A percentile compares a stretch with the other conserved stretches of the same genome.
These are phyloP conservation scores for Scatophagus argus DNA, from an alignment of 2,113 vertebrate species.

Conservation along the genomic window DNA sequence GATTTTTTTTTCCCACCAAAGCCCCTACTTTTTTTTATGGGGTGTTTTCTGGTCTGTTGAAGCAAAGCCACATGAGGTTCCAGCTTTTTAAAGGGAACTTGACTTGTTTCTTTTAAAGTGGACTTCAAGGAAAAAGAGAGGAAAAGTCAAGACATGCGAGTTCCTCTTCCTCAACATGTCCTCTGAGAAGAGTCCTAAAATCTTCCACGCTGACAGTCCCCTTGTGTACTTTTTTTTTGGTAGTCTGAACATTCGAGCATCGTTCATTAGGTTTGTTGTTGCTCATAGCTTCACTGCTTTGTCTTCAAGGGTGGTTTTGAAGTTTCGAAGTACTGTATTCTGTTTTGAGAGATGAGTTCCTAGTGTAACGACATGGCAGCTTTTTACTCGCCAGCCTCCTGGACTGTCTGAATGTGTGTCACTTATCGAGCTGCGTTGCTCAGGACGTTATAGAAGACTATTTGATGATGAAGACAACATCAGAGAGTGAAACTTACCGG, in stretches of 20 bases:
- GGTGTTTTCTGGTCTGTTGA: neutral
- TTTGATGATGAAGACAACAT: neutral
- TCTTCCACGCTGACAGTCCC: neutral
- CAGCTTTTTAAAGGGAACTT: neutral
- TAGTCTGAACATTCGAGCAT: neutral
- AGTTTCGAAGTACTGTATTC: neutral
- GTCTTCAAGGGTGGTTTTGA: neutral
- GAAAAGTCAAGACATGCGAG: neutral
- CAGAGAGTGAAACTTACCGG: neutral
- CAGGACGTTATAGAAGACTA: neutral
- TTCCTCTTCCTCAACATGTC: slow-evolving; percentile 34
- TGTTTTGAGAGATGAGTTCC: neutral
- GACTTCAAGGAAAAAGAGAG: neutral
- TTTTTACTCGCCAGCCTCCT: neutral
- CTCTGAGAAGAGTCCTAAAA: neutral
- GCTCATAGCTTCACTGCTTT: too few species aligned
- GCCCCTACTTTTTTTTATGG: neutral
- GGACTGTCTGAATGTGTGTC: neutral
- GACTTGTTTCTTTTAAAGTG: neutral
- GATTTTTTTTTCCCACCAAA: too few species aligned
- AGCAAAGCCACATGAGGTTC: neutral
- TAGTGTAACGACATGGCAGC: slow-evolving; percentile 2
- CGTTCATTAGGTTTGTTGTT: neutral
- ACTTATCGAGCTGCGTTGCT: neutral
- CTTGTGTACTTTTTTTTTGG: too few species aligned